These are phyloP conservation scores for Sussaba pulchella DNA, from an alignment of 2,888 invertebrate species.

Conservation along the genomic window DNA sequence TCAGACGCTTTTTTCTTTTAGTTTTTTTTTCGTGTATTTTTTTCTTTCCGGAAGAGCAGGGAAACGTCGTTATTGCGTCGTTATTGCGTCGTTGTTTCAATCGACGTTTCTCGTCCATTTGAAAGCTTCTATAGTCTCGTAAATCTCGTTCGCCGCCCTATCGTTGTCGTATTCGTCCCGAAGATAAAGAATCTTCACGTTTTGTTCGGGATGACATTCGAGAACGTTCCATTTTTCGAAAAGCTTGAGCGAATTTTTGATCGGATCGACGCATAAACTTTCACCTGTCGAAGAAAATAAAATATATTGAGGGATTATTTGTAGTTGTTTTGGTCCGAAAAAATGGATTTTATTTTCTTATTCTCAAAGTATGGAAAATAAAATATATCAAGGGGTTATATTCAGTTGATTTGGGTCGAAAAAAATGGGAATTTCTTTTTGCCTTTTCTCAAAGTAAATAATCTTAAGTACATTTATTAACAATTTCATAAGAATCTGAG, in stretches of 20 bases:
- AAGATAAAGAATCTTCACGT: constrained; percentile 79
- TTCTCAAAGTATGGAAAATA: too few species aligned
- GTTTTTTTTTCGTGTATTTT: neutral
- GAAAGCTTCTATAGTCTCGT: constrained; percentile 78
- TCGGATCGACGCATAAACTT: constrained; percentile 94
- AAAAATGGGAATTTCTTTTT: too few species aligned
- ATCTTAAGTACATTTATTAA: too few species aligned
- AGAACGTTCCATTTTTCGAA: constrained; percentile 93
- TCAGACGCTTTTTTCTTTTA: constrained; percentile 34
- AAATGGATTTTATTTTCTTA: too few species aligned
- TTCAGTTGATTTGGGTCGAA: too few species aligned
- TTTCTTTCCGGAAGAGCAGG: constrained; percentile 15
- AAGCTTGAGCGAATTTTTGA: constrained; percentile 93
- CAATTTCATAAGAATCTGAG: too few species aligned
- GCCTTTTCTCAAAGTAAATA: too few species aligned
- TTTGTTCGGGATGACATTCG: constrained; percentile 85
- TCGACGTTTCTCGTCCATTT: constrained; percentile 80
- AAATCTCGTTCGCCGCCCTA: constrained; percentile 75
- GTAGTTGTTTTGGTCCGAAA: too few species aligned
- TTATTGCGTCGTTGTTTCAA: constrained; percentile 64
- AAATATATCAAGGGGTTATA: too few species aligned
- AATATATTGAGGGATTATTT: too few species aligned
- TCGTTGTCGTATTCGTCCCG: constrained; percentile 80
- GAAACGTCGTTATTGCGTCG: neutral
- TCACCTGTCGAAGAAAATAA: constrained; percentile 87